Evolutionary conservation across 1,140 invertebrate genomes (phyloP).

Genomic region (Pomacea maculata): DNA sequence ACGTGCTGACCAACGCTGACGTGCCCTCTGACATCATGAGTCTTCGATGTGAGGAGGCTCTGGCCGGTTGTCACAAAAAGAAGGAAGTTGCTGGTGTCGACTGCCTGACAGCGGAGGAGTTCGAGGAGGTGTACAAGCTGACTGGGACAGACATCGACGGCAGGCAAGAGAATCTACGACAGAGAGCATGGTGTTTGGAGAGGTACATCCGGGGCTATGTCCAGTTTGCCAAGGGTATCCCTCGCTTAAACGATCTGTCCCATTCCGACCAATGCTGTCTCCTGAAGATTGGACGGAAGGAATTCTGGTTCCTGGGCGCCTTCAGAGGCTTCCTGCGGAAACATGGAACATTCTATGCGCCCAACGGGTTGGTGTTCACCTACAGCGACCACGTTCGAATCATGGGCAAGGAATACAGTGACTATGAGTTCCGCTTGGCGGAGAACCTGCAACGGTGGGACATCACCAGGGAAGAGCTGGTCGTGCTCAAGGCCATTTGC

Average conservation of each 20-base stretch:
- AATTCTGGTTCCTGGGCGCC: conserved; percentile 2
- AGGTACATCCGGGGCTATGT: conserved; percentile 36
- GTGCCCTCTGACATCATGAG: background rate
- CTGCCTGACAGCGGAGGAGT: conserved; percentile 40
- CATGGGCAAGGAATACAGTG: background rate
- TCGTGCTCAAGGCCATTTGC: conserved; percentile 1
- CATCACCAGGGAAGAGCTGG: background rate
- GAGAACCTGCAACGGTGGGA: background rate
- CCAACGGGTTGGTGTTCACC: background rate
- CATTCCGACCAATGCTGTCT: conserved; percentile 7
- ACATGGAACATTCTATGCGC: background rate
- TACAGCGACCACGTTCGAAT: background rate
- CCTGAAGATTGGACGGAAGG: background rate
- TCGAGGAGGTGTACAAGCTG: conserved; percentile 36
- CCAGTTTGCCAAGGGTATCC: conserved; percentile 42
- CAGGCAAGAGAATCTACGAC: conserved; percentile 27
- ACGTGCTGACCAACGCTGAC: conserved; percentile 5
- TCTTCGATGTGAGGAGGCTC: background rate
- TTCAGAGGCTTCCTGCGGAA: background rate
- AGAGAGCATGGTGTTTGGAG: conserved; percentile 32
- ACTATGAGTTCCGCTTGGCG: background rate
- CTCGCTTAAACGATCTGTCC: conserved; percentile 45
- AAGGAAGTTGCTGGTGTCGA: background rate
- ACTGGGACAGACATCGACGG: conserved; percentile 50
- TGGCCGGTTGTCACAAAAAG: background rate